Conservation (phyloP, 2,113 vertebrate species). For the Catharus minimus region DNA sequence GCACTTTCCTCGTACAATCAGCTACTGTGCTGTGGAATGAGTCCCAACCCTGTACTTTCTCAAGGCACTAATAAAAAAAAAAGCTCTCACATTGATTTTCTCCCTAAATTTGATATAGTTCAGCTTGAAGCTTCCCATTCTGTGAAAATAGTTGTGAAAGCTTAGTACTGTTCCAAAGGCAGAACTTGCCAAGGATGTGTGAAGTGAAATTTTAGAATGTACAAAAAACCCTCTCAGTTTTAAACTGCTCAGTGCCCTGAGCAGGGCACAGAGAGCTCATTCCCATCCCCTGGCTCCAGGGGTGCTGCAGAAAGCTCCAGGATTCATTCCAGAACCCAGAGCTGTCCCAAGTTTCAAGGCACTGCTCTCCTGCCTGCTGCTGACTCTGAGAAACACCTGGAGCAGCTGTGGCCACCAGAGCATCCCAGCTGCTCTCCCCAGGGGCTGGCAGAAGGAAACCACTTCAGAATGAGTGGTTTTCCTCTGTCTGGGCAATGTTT, state of each 20-base stretch:
- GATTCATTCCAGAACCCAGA: neutral
- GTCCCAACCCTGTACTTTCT: neutral
- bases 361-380: no score
- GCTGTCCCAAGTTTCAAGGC: neutral
- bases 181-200: neutral
- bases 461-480: conserved; percentile 35
- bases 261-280: neutral
- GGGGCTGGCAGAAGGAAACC: conserved; percentile 12
- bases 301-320: neutral
- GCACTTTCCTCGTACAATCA: neutral
- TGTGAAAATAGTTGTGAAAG: neutral
- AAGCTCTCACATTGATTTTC: neutral
- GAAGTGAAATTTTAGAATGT: neutral
- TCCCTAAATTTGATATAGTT: neutral
- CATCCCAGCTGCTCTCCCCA: neutral
- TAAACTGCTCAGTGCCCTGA: neutral
- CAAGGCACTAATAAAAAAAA: neutral
- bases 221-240: neutral
- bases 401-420: neutral
- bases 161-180: neutral
- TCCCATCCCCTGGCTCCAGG: neutral
- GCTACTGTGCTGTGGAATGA: neutral
- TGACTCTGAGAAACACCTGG: neutral
- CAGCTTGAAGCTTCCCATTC: neutral
- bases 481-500: neutral